These are phyloP conservation scores for Lampris megalopsis DNA, from an alignment of 2,113 vertebrate species.

Conservation along the genomic window DNA sequence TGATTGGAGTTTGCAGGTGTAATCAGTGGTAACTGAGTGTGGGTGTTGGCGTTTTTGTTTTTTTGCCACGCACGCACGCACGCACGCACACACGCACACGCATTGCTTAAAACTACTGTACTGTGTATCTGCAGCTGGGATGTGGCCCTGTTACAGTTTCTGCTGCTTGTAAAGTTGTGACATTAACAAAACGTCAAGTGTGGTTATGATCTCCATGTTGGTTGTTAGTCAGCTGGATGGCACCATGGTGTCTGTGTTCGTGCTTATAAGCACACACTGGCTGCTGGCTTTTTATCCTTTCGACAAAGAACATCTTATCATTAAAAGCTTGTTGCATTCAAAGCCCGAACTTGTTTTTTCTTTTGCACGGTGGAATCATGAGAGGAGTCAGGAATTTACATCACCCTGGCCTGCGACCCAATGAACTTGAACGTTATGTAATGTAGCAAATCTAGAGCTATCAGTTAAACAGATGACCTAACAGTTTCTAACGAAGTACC, in stretches of 20 bases:
- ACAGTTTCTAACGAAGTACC: not conserved
- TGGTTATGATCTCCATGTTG: not conserved
- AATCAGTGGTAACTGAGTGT: constrained; percentile 40
- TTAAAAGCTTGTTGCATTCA: too few relatives aligned
- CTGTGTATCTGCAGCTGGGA: constrained; percentile 26
- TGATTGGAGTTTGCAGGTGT: constrained; percentile 50
- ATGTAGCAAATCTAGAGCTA: not conserved
- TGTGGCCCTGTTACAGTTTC: not conserved
- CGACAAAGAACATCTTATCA: not conserved
- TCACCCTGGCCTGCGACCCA: not conserved
- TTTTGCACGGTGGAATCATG: too few relatives aligned
- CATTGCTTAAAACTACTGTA: constrained; percentile 39
- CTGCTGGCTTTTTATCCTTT: not conserved
- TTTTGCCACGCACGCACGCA: constrained; percentile 3
- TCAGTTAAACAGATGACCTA: not conserved
- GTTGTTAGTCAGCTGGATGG: constrained; percentile 23
- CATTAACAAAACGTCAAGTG: constrained; percentile 11
- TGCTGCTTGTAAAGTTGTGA: constrained; percentile 39
- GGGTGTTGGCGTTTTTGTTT: constrained; percentile 21
- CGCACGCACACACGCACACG: constrained; percentile 17
- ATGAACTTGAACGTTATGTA: not conserved
- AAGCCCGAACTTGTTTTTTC: too few relatives aligned
- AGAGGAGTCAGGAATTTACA: not conserved
- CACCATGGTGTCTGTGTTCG: not conserved
- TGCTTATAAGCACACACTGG: not conserved